Evolutionary conservation across 1,140 invertebrate species (phyloP).

Genomic region (Apis florea): DNA sequence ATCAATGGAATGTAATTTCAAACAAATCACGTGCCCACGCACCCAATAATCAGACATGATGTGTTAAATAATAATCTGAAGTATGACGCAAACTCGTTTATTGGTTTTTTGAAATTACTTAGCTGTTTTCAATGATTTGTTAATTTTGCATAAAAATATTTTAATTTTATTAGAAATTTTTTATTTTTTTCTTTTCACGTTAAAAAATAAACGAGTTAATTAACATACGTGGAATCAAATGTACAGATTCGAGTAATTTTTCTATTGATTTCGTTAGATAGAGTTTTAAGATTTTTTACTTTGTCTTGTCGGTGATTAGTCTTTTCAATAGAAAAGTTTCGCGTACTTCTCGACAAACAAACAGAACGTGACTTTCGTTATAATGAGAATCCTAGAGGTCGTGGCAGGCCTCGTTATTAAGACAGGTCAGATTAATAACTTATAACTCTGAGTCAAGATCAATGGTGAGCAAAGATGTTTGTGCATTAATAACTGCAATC

Average conservation of each 20-base stretch:
- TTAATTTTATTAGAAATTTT: no score
- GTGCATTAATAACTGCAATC: conserved; percentile 20
- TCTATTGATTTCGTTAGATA: conserved; percentile 1
- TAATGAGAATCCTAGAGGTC: background rate
- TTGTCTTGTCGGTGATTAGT: conserved; percentile 10
- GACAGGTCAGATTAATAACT: background rate
- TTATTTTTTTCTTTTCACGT: no score
- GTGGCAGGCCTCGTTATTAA: conserved; percentile 4
- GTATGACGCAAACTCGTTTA: background rate
- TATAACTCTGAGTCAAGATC: conserved; percentile 2
- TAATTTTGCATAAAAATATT: background rate
- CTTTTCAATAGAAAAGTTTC: conserved; percentile 1
- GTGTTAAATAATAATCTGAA: conserved; percentile 1
- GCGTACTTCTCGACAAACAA: conserved; percentile 11
- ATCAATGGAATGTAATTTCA: conserved; percentile 47
- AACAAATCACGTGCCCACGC: conserved; percentile 8
- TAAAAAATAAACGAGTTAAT: no score
- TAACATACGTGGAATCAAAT: background rate
- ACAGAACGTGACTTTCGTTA: background rate
- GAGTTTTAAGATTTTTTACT: background rate
- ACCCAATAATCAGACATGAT: conserved; percentile 28
- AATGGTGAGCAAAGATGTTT: conserved; percentile 15
- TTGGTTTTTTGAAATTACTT: background rate
- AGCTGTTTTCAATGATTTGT: no score
- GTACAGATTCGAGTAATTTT: background rate